Evolutionary conservation across 2,888 invertebrate genomes (phyloP).

Genomic region (Netelia inedita): DNA sequence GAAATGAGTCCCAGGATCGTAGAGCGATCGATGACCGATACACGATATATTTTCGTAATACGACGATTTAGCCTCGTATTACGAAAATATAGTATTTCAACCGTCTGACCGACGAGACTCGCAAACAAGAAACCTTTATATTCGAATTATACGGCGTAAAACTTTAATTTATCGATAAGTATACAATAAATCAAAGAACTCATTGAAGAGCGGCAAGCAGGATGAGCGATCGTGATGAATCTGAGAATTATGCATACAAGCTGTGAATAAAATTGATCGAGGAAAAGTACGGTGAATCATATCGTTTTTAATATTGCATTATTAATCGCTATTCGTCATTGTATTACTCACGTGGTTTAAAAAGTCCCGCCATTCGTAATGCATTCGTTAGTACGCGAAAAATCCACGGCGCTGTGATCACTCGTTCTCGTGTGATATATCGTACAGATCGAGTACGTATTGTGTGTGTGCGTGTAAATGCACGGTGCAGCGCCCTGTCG

Average conservation of each 20-base stretch:
- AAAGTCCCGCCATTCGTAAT: neutral
- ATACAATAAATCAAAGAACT: neutral
- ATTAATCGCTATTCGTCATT: neutral
- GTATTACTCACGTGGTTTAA: neutral
- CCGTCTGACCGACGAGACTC: neutral
- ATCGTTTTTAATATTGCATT: neutral
- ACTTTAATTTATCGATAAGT: constrained; percentile 21
- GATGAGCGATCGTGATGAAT: constrained; percentile 11
- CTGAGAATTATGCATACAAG: constrained; percentile 16
- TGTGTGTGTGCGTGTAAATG: neutral
- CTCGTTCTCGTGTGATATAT: neutral
- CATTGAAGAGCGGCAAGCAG: neutral
- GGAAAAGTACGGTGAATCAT: constrained; percentile 42
- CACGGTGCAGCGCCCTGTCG: neutral
- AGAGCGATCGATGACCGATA: constrained; percentile 16
- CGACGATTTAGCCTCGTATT: constrained; percentile 76
- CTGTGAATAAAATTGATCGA: constrained; percentile 54
- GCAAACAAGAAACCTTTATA: constrained; percentile 15
- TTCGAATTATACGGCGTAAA: neutral
- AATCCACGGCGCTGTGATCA: neutral
- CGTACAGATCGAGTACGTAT: neutral
- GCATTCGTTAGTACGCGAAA: neutral
- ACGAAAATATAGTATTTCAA: neutral
- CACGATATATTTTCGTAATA: constrained; percentile 74
- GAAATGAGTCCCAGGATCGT: neutral